Evolutionary conservation across 2,797 vertebrate genomes (phyloP).

Genomic region (Mormyrops boulengeri): DNA sequence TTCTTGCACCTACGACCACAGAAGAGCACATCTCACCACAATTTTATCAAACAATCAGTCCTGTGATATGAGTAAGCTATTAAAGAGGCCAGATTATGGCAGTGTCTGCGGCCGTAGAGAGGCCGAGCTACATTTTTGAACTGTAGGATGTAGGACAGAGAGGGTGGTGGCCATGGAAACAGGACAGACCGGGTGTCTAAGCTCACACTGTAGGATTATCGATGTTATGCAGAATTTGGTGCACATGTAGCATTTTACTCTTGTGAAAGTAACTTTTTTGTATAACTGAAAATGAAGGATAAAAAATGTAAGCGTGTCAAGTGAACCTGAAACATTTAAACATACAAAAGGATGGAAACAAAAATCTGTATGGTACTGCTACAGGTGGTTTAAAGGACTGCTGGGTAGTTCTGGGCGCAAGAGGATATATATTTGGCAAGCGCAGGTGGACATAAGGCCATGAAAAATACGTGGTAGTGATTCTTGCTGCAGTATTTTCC

Average conservation of each 20-base stretch:
- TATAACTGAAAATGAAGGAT: not conserved
- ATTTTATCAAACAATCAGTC: not conserved
- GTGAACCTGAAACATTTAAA: not conserved
- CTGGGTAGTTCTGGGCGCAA: not conserved
- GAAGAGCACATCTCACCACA: not conserved
- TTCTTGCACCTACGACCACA: not conserved
- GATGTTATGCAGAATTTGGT: slow-evolving; percentile 10
- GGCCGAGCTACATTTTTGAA: not conserved
- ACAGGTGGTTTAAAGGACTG: not conserved
- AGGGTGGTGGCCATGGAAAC: not conserved
- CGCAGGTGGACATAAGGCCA: not conserved
- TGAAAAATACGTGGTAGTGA: not conserved
- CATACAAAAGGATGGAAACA: not conserved
- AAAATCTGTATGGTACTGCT: not conserved
- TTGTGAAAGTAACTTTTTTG: not conserved
- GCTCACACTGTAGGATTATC: not conserved
- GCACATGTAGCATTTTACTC: slow-evolving; percentile 24
- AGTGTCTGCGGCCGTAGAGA: not conserved
- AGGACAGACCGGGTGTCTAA: not conserved
- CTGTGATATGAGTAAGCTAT: not conserved
- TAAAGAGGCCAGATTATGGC: not conserved
- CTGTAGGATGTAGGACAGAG: not conserved
- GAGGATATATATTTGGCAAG: not conserved
- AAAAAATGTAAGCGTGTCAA: not conserved
- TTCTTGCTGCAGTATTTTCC: slow-evolving; percentile 11